Percentiles rank a stretch among this genome's conserved stretches.
These are phyloP conservation scores for Napeogenes sylphis DNA, from an alignment of 2,888 invertebrate species.

Conservation along the genomic window DNA sequence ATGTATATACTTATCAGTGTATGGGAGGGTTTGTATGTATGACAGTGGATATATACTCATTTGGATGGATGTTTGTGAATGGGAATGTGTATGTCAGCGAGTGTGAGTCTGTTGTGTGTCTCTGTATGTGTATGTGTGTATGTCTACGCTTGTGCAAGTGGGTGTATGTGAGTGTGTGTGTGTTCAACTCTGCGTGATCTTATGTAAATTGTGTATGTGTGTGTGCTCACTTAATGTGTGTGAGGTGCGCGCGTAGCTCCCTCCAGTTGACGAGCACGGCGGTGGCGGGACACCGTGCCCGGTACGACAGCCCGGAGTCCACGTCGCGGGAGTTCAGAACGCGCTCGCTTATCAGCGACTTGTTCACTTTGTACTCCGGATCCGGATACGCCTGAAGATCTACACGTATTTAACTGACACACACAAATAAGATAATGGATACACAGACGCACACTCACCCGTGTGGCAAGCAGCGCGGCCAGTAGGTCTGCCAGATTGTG, in stretches of 20 bases:
- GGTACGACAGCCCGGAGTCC: slow-evolving; percentile 81
- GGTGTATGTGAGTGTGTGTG: too few relatives aligned
- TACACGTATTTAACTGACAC: background rate
- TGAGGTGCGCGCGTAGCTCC: slow-evolving; percentile 74
- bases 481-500: slow-evolving; percentile 83
- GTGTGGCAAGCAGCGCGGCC: slow-evolving; percentile 89
- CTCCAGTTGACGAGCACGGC: slow-evolving; percentile 97
- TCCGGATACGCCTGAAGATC: slow-evolving; percentile 86
- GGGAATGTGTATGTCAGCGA: too few relatives aligned
- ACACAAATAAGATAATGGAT: background rate
- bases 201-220: too few relatives aligned
- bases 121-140: too few relatives aligned
- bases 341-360: slow-evolving; percentile 85
- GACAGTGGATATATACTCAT: too few relatives aligned
- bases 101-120: too few relatives aligned
- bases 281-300: slow-evolving; percentile 87
- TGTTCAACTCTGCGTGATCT: too few relatives aligned
- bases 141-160: too few relatives aligned
- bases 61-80: too few relatives aligned
- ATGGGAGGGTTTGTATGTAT: background rate
- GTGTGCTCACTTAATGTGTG: slow-evolving; percentile 44
- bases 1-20: too few relatives aligned
- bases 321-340: slow-evolving; percentile 76
- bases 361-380: slow-evolving; percentile 95
- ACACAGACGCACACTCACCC: slow-evolving; percentile 57